Evolutionary conservation across 2,888 invertebrate genomes (phyloP), one percentile per base, ranked within the genome.

Genomic region (Lithophane leautieri): DNA sequence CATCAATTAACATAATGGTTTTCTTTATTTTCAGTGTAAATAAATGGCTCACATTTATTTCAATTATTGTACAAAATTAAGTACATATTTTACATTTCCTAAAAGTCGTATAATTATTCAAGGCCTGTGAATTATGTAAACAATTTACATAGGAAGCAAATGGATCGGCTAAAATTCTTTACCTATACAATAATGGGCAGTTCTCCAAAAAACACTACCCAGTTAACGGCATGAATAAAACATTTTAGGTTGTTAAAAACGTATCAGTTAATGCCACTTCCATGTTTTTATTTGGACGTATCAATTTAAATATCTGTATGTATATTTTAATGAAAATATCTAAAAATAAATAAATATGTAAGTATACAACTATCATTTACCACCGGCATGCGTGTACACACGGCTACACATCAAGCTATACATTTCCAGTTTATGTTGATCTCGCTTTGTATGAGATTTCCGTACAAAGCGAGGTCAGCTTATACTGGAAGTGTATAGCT

Each of bases 201-300:
- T 63, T 65, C 63, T 73, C 77, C 67, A 84, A 85, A 82, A 80
- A 68, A 22, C 14, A 12, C n/a, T 65, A 25, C 12, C 8, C 44
- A n/a, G 58, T 68, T 73, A 70, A 70, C 52, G 60, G 70, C 60
- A 82, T 81, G 56, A 85, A 81, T 84, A 70, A 76, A 76, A 81
- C 76, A 80, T 72, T 80, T 50, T 0, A 12, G 14, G n/a, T 81
- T 67, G 66, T 82, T 76, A 76, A 81, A 76, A 70, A 76, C 50
- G 70, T 28, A 62, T 70, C 34, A 52, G 14, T 81, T 63, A 47
- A 25, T 16, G 40, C 60, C 34, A 50, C 16, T 83, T 47, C 1
- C 12, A 62, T n/a, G 28, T 28, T 63, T 66, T 73, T 40, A 60
- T 63, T 56, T 56, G 4, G 4, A 16, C 50, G 16, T 54, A 40